Evolutionary conservation across 2,797 vertebrate species (phyloP).

Genomic region (Xerus rutilus): DNA sequence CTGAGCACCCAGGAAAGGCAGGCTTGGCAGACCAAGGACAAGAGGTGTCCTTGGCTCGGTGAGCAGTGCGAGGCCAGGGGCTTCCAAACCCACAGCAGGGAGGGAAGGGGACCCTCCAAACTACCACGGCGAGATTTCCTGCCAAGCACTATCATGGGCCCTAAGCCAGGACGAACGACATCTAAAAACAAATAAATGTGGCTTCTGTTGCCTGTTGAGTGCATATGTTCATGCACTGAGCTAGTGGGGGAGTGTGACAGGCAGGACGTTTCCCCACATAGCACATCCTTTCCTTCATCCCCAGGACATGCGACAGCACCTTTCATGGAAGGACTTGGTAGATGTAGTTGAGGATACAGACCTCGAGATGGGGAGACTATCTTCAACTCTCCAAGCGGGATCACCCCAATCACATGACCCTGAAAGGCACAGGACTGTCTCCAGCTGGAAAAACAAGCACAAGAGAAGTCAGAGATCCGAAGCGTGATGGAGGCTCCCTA

Average conservation of each 20-base stretch:
- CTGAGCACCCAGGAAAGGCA: too few relatives aligned
- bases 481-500: fast-evolving
- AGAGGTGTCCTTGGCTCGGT: fast-evolving
- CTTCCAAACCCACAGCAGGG: neutral
- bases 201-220: fast-evolving
- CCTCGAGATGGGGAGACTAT: fast-evolving
- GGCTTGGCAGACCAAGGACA: too few relatives aligned
- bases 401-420: fast-evolving
- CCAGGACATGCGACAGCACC: fast-evolving
- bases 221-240: fast-evolving
- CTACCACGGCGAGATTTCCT: fast-evolving
- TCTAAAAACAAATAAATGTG: neutral
- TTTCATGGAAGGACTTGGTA: too few relatives aligned
- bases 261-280: fast-evolving
- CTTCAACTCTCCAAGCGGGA: fast-evolving
- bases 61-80: fast-evolving
- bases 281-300: fast-evolving
- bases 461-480: neutral
- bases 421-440: neutral
- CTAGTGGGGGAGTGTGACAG: neutral
- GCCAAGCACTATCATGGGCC: fast-evolving
- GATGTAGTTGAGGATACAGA: neutral
- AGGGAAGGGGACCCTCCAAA: fast-evolving
- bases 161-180: too few relatives aligned
- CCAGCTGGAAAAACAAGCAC: too few relatives aligned